Percentiles rank a stretch among this genome's conserved stretches.
Evolutionary conservation across 92 coral and sea anemone species (phyloP).

Genomic region (Ricordea florida): DNA sequence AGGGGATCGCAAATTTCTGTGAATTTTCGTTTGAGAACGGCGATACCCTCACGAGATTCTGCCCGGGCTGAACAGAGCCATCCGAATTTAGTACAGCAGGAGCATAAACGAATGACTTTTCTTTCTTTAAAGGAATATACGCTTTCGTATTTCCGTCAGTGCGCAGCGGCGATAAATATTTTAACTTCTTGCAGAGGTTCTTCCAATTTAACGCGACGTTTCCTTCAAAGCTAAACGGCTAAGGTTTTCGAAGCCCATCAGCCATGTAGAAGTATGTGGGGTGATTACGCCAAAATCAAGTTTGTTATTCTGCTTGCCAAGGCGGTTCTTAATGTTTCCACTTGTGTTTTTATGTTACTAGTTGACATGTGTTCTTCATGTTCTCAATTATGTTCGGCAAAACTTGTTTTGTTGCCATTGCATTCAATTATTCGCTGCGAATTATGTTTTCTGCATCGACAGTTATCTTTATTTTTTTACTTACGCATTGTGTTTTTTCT

Average conservation of each 20-base stretch:
- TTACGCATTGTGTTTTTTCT: no score
- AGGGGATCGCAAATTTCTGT: slow-evolving; percentile 45
- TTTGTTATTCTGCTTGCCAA: no score
- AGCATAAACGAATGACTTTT: slow-evolving; percentile 24
- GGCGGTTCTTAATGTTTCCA: no score
- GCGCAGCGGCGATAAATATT: slow-evolving; percentile 39
- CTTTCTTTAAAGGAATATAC: slow-evolving; percentile 30
- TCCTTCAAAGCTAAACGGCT: slow-evolving; percentile 34
- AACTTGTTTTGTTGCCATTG: no score
- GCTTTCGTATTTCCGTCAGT: slow-evolving; percentile 37
- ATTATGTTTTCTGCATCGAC: no score
- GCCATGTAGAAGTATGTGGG: slow-evolving; percentile 12
- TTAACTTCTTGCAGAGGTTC: slow-evolving; percentile 22
- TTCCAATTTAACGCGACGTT: slow-evolving; percentile 34
- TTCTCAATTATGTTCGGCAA: no score
- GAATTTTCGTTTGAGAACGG: slow-evolving; percentile 7
- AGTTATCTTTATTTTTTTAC: no score
- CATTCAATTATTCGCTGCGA: no score
- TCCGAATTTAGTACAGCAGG: slow-evolving; percentile 17
- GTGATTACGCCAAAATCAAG: no score
- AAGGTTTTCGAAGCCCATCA: slow-evolving; percentile 22
- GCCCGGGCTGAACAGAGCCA: not conserved
- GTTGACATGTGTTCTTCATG: no score
- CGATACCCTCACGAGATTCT: slow-evolving; percentile 22
- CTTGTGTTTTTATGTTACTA: no score